A percentile compares a stretch with the other conserved stretches of the same genome.
These are phyloP conservation scores for Bursaphelenchus mucronatus DNA, from an alignment of 1,140 invertebrate species.

Conservation along the genomic window DNA sequence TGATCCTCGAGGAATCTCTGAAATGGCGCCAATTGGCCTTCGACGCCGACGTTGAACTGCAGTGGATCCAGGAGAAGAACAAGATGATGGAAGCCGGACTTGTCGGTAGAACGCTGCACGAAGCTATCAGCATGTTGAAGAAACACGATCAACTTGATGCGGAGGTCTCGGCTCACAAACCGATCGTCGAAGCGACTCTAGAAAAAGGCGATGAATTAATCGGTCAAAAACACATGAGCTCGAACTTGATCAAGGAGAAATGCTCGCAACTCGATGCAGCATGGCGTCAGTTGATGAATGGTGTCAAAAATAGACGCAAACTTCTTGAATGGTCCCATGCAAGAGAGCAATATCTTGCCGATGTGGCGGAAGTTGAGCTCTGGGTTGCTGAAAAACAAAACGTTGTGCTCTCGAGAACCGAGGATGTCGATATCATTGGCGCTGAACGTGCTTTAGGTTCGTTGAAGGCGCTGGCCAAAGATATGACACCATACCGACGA, in stretches of 20 bases:
- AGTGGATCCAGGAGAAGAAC: conserved; percentile 88
- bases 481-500: conserved; percentile 44
- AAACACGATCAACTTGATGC: conserved; percentile 84
- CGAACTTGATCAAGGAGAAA: conserved; percentile 67
- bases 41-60: conserved; percentile 83
- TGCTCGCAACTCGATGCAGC: conserved; percentile 62
- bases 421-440: conserved; percentile 83
- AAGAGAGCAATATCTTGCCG: conserved; percentile 63
- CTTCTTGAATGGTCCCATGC: conserved; percentile 43
- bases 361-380: conserved; percentile 82
- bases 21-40: conserved; percentile 88
- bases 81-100: conserved; percentile 74
- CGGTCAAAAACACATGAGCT: conserved; percentile 73
- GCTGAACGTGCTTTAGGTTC: conserved; percentile 83
- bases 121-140: conserved; percentile 83
- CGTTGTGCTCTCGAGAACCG: conserved; percentile 69
- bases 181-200: conserved; percentile 76
- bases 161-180: conserved; percentile 76
- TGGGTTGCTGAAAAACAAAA: conserved; percentile 82
- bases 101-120: conserved; percentile 73
- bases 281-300: conserved; percentile 40
- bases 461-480: conserved; percentile 71
- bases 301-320: conserved; percentile 31
- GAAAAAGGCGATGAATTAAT: conserved; percentile 69
- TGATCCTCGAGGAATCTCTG: conserved; percentile 77